Percentiles rank a stretch among this genome's conserved stretches.
phyloP scores from a whole-genome alignment of 2,888 invertebrate genomes.

The Ectobius pallidus region DNA sequence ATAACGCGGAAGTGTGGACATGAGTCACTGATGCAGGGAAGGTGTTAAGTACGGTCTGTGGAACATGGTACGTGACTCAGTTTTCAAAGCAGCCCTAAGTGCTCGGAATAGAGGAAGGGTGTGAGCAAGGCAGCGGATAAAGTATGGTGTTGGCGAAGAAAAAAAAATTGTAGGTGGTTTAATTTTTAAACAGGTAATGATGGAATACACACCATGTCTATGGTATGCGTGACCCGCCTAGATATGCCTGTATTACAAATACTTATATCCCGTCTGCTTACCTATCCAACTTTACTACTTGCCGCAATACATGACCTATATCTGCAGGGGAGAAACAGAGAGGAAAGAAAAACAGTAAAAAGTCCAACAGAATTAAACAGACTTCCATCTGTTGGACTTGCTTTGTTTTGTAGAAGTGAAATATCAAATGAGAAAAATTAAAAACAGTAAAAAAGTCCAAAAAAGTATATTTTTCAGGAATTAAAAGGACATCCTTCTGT shows the following conservation, averaged over 20 bases:
- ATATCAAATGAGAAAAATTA: too few relatives aligned
- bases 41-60: background rate
- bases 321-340: too few relatives aligned
- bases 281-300: too few relatives aligned
- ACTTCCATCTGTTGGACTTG: too few relatives aligned
- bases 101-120: background rate
- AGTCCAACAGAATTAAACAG: too few relatives aligned
- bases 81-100: constrained; percentile 17
- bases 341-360: too few relatives aligned
- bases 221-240: constrained; percentile 9
- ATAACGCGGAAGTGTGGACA: background rate
- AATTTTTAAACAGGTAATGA: constrained; percentile 30
- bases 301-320: too few relatives aligned
- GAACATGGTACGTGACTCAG: constrained; percentile 23
- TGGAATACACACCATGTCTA: constrained; percentile 24
- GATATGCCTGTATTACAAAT: background rate
- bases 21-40: background rate
- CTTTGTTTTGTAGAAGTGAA: too few relatives aligned
- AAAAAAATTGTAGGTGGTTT: constrained; percentile 5
- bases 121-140: constrained; percentile 11
- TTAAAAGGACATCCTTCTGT: too few relatives aligned
- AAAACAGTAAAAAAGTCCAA: too few relatives aligned
- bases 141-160: background rate
- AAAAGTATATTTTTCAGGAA: too few relatives aligned
- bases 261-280: too few relatives aligned